Evolutionary conservation across 2,113 vertebrate species (phyloP).

Genomic region (Siniperca chuatsi): DNA sequence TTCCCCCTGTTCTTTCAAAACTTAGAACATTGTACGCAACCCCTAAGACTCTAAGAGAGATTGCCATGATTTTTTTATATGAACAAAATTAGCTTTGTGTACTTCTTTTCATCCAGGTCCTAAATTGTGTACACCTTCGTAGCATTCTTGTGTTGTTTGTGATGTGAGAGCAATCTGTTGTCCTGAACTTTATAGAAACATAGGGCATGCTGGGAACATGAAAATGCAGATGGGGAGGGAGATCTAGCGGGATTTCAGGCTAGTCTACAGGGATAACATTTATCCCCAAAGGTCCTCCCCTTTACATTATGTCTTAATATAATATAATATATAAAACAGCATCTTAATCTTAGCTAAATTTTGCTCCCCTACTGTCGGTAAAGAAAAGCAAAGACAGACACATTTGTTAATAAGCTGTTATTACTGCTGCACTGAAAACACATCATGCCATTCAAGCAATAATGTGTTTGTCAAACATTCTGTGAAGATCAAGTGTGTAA

Average conservation of each 20-base stretch:
- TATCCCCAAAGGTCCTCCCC: background rate
- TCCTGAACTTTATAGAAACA: slow-evolving; percentile 9
- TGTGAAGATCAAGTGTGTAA: slow-evolving; percentile 11
- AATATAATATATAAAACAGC: background rate
- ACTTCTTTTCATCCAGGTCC: background rate
- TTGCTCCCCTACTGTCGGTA: background rate
- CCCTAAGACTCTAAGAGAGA: background rate
- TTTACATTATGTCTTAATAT: background rate
- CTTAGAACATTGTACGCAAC: background rate
- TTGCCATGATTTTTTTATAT: background rate
- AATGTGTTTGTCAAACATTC: slow-evolving; percentile 11
- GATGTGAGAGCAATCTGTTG: background rate
- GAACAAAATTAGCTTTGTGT: background rate
- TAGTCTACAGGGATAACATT: slow-evolving; percentile 3
- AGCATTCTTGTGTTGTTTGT: background rate
- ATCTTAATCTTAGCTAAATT: background rate
- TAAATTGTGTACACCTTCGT: background rate
- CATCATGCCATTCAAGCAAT: slow-evolving; percentile 5
- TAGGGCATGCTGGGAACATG: background rate
- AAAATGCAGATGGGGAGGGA: background rate
- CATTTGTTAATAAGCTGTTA: slow-evolving; percentile 12
- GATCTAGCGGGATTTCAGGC: slow-evolving; percentile 32
- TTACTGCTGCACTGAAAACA: slow-evolving; percentile 17
- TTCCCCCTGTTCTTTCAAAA: background rate
- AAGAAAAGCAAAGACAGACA: background rate